phyloP scores from a whole-genome alignment of 2,888 invertebrate species.

The Andricus curvator region DNA sequence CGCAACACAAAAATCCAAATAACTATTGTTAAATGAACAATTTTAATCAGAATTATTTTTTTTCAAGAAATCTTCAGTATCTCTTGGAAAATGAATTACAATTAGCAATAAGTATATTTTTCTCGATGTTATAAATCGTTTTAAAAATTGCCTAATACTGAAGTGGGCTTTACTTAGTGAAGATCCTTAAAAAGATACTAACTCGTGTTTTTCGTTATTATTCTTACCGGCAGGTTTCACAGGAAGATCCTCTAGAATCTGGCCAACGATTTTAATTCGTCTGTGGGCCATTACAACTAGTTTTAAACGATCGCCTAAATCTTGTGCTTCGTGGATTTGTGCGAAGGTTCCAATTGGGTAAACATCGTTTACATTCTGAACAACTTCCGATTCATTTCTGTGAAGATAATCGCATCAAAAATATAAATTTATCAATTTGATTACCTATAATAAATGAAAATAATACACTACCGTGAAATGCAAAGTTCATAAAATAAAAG shows the following conservation, averaged over 20 bases:
- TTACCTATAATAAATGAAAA: too few relatives aligned
- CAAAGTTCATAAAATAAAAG: too few relatives aligned
- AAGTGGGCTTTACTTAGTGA: too few relatives aligned
- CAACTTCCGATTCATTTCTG: constrained; percentile 91
- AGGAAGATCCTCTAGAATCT: constrained; percentile 86
- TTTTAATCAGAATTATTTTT: too few relatives aligned
- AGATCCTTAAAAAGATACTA: background rate
- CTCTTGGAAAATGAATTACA: too few relatives aligned
- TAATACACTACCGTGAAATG: too few relatives aligned
- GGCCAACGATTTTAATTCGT: constrained; percentile 89
- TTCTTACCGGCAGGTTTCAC: constrained; percentile 82
- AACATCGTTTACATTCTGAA: constrained; percentile 90
- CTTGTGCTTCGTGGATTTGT: constrained; percentile 98
- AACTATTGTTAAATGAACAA: too few relatives aligned
- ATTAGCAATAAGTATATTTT: too few relatives aligned
- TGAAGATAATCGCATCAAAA: constrained; percentile 43
- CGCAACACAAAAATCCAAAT: too few relatives aligned
- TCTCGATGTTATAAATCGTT: too few relatives aligned
- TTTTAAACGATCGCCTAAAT: constrained; percentile 92
- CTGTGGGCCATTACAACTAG: constrained; percentile 97
- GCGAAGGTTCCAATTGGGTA: constrained; percentile 97
- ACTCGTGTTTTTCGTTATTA: constrained; percentile 54
- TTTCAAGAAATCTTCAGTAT: too few relatives aligned
- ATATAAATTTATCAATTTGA: background rate
- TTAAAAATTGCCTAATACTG: too few relatives aligned